Base-by-base conservation (phyloP, 2,888 invertebrate species). In the Allophyes oxyacanthae region DNA sequence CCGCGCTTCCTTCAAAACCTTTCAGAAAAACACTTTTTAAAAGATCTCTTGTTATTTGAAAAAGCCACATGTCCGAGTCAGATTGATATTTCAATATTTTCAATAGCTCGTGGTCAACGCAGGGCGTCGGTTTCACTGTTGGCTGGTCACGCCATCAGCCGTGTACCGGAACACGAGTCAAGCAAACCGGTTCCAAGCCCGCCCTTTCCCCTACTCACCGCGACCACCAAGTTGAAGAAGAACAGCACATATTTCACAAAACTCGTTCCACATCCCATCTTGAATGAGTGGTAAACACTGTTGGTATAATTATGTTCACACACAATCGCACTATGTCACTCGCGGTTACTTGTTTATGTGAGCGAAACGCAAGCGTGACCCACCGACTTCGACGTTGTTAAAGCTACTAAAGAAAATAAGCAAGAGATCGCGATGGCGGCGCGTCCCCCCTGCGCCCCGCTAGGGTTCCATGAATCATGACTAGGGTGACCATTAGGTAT, bases 171-270 rank as follows among this genome's bases (percentile, higher is more conserved):
- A 86, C 84, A 82, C 81, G 79, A 84, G 56, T 64, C 73, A 62
- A 62, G 28, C 53, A 85, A 90, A 92, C 92, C 92, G 92, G 92
- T 92, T 91, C 77, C 64, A 64, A 69, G 65, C 82, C 81, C 82
- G 81, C 84, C 84, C 85, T 84, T 87, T 83, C 75, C 72, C 70
- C 71, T 84, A 96, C 97, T 96, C 91, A 97, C 97, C 95, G 96
- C 96, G 82, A 97, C 96, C 63, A 97, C 77, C 76, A 97, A 91
- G 87, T 97, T 97, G 94, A 97, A 97, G 89, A 97, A 94, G 88
- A 97, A 97, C 81, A 97, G 95, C 79, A 97, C 95, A 90, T 97
- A 97, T 94, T 97, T 97, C 87, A 97, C 95, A 92, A 96, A 95
- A 89, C 96, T 95, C 92, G 96, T 96, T 86, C 96, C 96, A 90